Evolutionary conservation across 2,888 invertebrate genomes (phyloP).

Genomic region (Epirrhoe alternata): DNA sequence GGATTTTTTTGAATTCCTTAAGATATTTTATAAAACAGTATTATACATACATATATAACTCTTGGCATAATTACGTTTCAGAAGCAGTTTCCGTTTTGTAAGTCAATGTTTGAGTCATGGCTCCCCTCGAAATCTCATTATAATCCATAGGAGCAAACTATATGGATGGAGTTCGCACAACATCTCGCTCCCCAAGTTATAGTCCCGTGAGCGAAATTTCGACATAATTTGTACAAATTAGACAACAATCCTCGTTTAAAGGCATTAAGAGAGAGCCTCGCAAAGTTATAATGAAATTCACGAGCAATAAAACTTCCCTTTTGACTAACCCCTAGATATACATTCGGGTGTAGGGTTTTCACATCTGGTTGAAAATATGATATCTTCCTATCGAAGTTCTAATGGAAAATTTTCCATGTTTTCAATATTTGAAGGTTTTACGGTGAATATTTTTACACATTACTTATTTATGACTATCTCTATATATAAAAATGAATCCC

Average conservation of each 20-base stretch:
- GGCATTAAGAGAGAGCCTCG: conserved; percentile 74
- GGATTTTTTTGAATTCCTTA: not conserved
- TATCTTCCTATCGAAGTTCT: conserved; percentile 13
- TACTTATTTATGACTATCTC: too few relatives aligned
- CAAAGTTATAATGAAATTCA: conserved; percentile 85
- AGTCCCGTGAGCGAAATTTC: conserved; percentile 61
- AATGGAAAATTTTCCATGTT: conserved; percentile 27
- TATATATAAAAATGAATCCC: too few relatives aligned
- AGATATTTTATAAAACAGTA: conserved; percentile 3
- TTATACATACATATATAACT: too few relatives aligned
- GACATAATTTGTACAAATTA: conserved; percentile 79
- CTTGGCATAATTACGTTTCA: conserved; percentile 4
- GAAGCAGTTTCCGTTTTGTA: conserved; percentile 10
- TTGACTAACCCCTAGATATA: conserved; percentile 81
- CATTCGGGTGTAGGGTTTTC: conserved; percentile 71
- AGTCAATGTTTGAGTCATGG: conserved; percentile 19
- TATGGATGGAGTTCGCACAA: conserved; percentile 38
- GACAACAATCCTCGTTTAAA: conserved; percentile 81
- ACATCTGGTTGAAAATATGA: conserved; percentile 32
- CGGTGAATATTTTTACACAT: too few relatives aligned
- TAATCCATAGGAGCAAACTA: conserved; percentile 44
- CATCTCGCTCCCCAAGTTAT: conserved; percentile 42
- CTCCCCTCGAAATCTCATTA: conserved; percentile 39
- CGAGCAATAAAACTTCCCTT: conserved; percentile 84
- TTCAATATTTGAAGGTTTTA: conserved; percentile 8